Base-by-base conservation (phyloP, 2,113 vertebrate species). In the Polyodon spathula region DNA sequence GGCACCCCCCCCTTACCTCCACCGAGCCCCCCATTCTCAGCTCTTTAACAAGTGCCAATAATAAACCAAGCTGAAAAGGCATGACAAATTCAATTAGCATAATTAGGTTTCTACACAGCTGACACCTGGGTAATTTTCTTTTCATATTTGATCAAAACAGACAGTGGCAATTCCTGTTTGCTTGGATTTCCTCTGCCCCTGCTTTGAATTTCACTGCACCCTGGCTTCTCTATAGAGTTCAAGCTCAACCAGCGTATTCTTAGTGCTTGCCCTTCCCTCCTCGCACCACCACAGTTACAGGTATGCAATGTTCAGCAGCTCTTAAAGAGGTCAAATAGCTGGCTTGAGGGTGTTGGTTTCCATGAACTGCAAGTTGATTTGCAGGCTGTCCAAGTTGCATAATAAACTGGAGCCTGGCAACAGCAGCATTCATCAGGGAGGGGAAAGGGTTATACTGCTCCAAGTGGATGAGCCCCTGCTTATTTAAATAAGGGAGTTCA, bases 351-450 rank as follows among this genome's bases (percentile, higher is more conserved):
- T 40, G 59, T 40, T 63, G 38, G 62, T 44, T 66, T 43, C 59
- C 41, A 61, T 59, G 56, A 60, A 38, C 39, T 14, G 62, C 62
- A 17, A 38, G 50, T 56, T 60, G 69, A 61, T 70, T 63, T 67
- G 65, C 63, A 8, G 6, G 52, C 61, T 59, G 50, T 58, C 44
- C 9, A 60, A 61, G 58, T 60, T 46, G 53, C 54, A 61, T 66
- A 59, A 68, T 27, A 59, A 57, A 66, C 55, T 43, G 50, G 41
- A 59, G 42, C 58, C 44, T 42, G 50, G 43, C 11, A 5, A 4
- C 42, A 62, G 65, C 63, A 65, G 68, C 61, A 66, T 67, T 63
- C 37, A 67, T 67, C 55, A 58, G 60, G 62, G n/a, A 16, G 40
- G 53, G 42, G 51, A 15, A 12, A 40, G 12, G 48, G 56, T 10